phyloP scores from a whole-genome alignment of 2,888 invertebrate genomes.

The Sceliomorpha sp. region DNA sequence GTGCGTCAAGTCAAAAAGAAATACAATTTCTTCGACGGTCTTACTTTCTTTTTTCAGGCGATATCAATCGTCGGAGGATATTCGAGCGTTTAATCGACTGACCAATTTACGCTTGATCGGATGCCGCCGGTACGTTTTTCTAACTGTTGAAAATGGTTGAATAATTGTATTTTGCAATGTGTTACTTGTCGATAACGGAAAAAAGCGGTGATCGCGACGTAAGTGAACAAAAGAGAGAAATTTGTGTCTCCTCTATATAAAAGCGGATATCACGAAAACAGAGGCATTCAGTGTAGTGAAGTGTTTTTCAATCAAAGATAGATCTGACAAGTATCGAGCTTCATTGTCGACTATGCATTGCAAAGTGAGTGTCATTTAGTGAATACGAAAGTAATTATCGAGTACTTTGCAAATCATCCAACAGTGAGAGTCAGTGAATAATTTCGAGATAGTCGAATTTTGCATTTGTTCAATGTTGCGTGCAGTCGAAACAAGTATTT shows the following conservation, averaged over 20 bases:
- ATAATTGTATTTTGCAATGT: conserved; percentile 74
- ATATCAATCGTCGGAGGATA: conserved; percentile 46
- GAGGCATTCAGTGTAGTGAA: conserved; percentile 54
- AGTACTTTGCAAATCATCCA: too few relatives aligned
- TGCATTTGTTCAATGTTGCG: too few relatives aligned
- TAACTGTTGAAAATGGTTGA: conserved; percentile 61
- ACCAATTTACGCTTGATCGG: conserved; percentile 65
- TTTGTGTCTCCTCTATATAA: conserved; percentile 56
- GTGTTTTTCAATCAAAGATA: conserved; percentile 15
- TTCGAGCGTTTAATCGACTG: conserved; percentile 54
- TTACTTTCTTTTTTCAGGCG: conserved; percentile 45
- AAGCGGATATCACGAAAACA: conserved; percentile 48
- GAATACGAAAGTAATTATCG: background rate
- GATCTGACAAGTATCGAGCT: conserved; percentile 5
- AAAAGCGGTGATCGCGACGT: conserved; percentile 25
- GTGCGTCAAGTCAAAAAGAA: conserved; percentile 30
- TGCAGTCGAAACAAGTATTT: too few relatives aligned
- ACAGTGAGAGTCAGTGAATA: too few relatives aligned
- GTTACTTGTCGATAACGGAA: conserved; percentile 51
- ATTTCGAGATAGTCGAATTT: too few relatives aligned
- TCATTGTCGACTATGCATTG: conserved; percentile 20
- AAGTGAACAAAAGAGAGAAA: conserved; percentile 54
- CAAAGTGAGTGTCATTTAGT: conserved; percentile 50
- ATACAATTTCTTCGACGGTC: conserved; percentile 46
- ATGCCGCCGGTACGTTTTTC: conserved; percentile 59